Percentiles rank a stretch among this genome's conserved stretches.
phyloP scores from a whole-genome alignment of 2,113 vertebrate genomes.

The Brachionichthys hirsutus region DNA sequence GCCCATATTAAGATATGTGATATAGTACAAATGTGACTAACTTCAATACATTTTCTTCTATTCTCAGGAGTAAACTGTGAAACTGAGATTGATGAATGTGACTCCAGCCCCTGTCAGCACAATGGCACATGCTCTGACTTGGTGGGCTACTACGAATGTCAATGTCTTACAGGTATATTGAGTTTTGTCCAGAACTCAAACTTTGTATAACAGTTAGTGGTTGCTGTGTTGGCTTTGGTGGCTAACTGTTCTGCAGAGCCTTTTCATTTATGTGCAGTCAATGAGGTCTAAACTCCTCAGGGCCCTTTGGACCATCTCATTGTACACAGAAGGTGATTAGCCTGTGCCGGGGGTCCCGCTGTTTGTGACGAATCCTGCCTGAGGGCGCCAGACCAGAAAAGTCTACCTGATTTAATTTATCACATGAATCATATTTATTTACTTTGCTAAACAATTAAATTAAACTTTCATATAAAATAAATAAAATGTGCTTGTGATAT shows the following conservation, averaged over 20 bases:
- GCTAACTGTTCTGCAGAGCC: constrained; percentile 4
- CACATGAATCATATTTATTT: constrained; percentile 6
- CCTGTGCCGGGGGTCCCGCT: constrained; percentile 15
- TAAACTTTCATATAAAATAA: no score
- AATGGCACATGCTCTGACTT: constrained; percentile 75
- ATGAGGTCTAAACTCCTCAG: constrained; percentile 5
- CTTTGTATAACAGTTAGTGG: constrained; percentile 21
- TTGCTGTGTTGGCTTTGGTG: constrained; percentile 5
- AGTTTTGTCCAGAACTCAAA: background rate
- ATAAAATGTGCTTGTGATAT: no score
- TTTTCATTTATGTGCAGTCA: constrained; percentile 14
- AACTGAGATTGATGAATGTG: constrained; percentile 73
- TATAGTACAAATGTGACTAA: no score
- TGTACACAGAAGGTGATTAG: constrained; percentile 34
- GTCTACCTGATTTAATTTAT: constrained; percentile 17
- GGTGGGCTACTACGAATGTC: constrained; percentile 74
- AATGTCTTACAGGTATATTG: constrained; percentile 78
- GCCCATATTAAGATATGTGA: no score
- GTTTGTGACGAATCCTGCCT: constrained; percentile 17
- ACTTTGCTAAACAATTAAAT: background rate
- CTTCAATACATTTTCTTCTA: constrained; percentile 4
- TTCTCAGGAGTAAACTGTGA: constrained; percentile 77
- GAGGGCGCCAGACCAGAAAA: constrained; percentile 12
- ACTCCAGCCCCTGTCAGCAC: constrained; percentile 77
- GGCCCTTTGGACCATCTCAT: constrained; percentile 17